Base-by-base conservation (phyloP, 2,797 vertebrate species). In the Danio albolineatus region DNA sequence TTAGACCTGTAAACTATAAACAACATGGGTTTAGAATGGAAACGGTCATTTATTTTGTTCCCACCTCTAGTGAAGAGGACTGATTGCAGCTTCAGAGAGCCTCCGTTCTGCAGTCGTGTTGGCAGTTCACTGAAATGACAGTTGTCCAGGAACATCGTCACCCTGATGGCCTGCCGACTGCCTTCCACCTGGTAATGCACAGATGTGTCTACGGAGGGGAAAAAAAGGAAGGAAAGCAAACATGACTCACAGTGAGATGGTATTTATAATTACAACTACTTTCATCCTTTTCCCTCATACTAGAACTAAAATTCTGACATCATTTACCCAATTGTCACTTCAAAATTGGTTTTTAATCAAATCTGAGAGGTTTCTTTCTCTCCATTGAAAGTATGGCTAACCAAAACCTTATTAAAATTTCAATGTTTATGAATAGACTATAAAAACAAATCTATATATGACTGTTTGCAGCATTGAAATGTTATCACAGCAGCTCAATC, bases 81-180 rank as follows among this genome's bases (percentile, higher is more conserved):
- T 0, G 95, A 94, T 86, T 98, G 96, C 41, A 99, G 94, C 83
- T 96, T 96, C 83, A 99, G 91, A 90, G 95, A 96, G 88, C 95
- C 96, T 62, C 98, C 97, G 0, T 95, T 96, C 88, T 98, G 94
- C 86, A 99, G 92, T n/a, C 96, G 95, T 75, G 94, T 94, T 57
- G 98, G 98, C 86, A 99, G 93, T 92, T 95, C 96, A 76, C 93
- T 96, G 93, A 98, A 99, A 93, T 97, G 96, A 90, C 95, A 97
- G 90, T 95, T 96, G 89, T 99, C 96, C 69, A 99, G 94, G 91
- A 95, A 95, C 89, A 99, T 94, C 60, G 95, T 89, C 84, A 99
- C 94, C 91, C 93, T 95, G 90, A 99, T 91, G 2, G 96, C 94
- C 90, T 99, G 98, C 13, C 98, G 94, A 85, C 94, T 96, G 89